phyloP scores from a whole-genome alignment of 2,888 invertebrate species.

The Nebria brevicollis region DNA sequence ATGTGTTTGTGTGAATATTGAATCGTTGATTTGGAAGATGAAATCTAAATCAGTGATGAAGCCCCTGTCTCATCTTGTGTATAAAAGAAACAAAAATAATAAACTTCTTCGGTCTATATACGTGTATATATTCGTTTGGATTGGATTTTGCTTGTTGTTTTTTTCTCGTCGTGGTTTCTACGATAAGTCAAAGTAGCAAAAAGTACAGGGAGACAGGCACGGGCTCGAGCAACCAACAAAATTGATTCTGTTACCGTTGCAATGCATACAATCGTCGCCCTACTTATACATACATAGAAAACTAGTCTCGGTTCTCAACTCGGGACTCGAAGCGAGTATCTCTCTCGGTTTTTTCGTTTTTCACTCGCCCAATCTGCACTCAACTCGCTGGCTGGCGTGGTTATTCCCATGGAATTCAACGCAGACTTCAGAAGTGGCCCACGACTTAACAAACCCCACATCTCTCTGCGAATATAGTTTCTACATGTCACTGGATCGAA shows the following conservation, averaged over 20 bases:
- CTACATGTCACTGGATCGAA: neutral
- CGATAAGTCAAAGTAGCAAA: constrained; percentile 4
- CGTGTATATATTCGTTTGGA: neutral
- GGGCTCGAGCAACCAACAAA: neutral
- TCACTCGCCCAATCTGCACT: constrained; percentile 4
- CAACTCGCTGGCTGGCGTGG: neutral
- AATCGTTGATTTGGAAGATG: neutral
- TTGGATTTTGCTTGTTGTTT: constrained; percentile 4
- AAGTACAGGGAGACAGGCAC: neutral
- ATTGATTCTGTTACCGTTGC: constrained; percentile 16
- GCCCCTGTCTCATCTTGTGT: neutral
- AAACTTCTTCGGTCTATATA: neutral
- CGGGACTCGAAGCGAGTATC: neutral
- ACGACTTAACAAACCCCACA: neutral
- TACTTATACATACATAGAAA: constrained; percentile 33
- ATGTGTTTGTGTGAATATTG: neutral
- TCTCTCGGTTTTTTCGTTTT: neutral
- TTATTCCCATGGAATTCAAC: constrained; percentile 22
- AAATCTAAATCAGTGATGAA: neutral
- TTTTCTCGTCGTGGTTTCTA: constrained; percentile 3
- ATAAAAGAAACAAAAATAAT: neutral
- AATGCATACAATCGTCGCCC: constrained; percentile 28
- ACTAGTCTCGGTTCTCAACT: neutral
- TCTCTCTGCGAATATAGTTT: neutral
- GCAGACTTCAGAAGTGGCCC: constrained; percentile 18